Evolutionary conservation across 2,113 vertebrate genomes (phyloP), one percentile per base, ranked within the genome.

Genomic region (Platycercus adscitus): DNA sequence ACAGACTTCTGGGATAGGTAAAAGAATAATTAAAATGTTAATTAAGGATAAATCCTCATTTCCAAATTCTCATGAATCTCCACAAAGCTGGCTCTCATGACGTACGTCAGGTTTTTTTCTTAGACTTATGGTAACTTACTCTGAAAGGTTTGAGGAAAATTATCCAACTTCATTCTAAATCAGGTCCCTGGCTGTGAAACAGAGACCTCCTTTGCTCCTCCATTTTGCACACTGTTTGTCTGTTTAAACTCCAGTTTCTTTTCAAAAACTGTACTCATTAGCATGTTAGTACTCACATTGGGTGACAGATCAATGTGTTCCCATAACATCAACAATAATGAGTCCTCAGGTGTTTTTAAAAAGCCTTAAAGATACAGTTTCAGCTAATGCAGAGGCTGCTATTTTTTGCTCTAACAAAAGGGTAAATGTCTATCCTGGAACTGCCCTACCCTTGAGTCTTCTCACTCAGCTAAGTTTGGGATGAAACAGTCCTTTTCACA

Each of bases 221-320:
- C 11, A 11, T 68, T 92, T 66, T 71, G 8, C 25, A 5, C 10
- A 4, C 14, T 33, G 9, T 18, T 91, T 85, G 6, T 49, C n/a
- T 82, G 12, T 63, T 82, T 88, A 70, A 80, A 77, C 18, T 63
- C 35, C 39, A 63, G 10, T 55, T 83, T 79, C 24, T 79, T 75
- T 47, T 55, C 56, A 24, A 78, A 49, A 9, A 23, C 20, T 18
- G 1, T 56, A 56, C 4, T 49, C 0, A 0, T 47, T 17, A 43
- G 9, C 7, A 14, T 25, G 7, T 35, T 85, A 64, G 15, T 13
- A 43, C 31, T 65, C 71, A 84, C 5, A 5, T 1, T 17, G 6
- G 14, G 35, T 52, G 43, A 37, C 17, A 68, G 26, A 58, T 13
- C 5, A 24, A 52, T 15, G 4, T 29, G 25, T 4, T 87, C 11